Evolutionary conservation across 2,888 invertebrate genomes (phyloP).

Genomic region (Megaustenia siamemsis): DNA sequence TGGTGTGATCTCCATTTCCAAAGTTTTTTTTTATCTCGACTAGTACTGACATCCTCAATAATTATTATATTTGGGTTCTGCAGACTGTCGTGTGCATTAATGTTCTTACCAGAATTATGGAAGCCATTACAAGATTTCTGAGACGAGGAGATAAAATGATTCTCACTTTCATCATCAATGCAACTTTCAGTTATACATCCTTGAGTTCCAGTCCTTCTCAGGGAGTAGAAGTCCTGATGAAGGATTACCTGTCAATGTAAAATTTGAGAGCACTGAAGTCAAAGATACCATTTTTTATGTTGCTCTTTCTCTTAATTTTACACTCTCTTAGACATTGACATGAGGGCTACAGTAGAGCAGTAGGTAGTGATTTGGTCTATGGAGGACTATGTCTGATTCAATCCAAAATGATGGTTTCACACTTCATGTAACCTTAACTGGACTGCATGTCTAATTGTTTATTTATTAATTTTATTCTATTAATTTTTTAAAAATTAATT

Average conservation of each 20-base stretch:
- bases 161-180: slow-evolving; percentile 1
- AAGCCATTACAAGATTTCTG: neutral
- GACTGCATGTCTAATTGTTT: too few species aligned
- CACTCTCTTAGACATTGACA: too few species aligned
- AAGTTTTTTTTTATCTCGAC: too few species aligned
- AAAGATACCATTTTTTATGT: too few species aligned
- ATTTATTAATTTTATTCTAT: too few species aligned
- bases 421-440: too few species aligned
- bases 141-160: neutral
- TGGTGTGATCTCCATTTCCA: neutral
- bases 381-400: too few species aligned
- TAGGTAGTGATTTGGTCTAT: too few species aligned
- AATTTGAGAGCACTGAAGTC: neutral
- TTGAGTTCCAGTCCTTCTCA: slow-evolving; percentile 19
- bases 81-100: neutral
- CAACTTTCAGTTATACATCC: slow-evolving; percentile 48
- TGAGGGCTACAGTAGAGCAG: too few species aligned
- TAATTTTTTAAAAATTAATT: too few species aligned
- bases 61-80: neutral
- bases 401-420: too few species aligned
- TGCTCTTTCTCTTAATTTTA: too few species aligned
- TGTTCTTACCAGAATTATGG: neutral
- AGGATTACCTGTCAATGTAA: slow-evolving; percentile 12
- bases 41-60: neutral
- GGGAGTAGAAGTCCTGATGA: slow-evolving; percentile 29